Evolutionary conservation across 2,113 vertebrate species (phyloP).

Genomic region (Psilopsiagon aurifrons): DNA sequence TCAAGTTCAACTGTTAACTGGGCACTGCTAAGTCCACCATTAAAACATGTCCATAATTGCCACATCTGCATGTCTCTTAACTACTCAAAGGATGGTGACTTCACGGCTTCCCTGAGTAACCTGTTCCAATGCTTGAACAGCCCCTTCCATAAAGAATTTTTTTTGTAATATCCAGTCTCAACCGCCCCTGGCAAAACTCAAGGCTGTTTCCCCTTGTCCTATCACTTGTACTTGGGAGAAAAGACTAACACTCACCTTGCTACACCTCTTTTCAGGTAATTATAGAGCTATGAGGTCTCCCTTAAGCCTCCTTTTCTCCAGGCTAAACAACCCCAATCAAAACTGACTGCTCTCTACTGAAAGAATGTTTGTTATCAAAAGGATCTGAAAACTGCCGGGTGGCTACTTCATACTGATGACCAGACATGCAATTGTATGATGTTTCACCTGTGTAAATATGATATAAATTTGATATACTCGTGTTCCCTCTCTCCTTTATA

Average conservation of each 20-base stretch:
- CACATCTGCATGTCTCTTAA: background rate
- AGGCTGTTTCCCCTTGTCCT: background rate
- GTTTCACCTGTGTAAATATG: background rate
- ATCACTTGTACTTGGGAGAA: background rate
- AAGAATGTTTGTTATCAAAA: background rate
- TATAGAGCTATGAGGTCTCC: background rate
- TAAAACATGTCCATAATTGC: background rate
- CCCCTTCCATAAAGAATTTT: background rate
- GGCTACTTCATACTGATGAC: background rate
- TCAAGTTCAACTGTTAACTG: background rate
- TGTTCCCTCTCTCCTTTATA: background rate
- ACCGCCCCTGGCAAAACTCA: background rate
- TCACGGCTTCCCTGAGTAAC: background rate
- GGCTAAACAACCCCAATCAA: background rate
- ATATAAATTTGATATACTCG: background rate
- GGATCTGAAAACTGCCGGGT: background rate
- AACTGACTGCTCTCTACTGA: background rate
- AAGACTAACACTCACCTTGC: background rate
- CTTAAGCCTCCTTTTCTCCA: background rate
- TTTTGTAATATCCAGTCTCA: background rate
- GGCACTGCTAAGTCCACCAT: background rate
- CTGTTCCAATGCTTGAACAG: background rate
- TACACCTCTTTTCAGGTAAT: background rate
- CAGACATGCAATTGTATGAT: background rate
- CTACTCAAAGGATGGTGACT: background rate